A percentile compares a stretch with the other conserved stretches of the same genome.
Conservation (phyloP, 2,888 invertebrate genomes). For the Acanthosepion lycidas region DNA sequence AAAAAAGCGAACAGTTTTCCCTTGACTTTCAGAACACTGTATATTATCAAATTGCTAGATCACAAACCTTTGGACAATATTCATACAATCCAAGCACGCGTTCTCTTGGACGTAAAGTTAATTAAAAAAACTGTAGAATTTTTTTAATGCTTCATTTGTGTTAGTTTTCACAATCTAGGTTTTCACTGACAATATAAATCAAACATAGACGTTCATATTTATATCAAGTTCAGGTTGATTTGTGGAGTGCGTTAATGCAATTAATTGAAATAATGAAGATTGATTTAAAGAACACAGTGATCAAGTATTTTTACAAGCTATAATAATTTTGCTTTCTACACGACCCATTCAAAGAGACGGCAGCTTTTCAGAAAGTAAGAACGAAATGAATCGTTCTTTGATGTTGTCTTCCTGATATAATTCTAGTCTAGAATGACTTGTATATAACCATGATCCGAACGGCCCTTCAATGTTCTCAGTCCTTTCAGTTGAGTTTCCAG, state of each 20-base stretch:
- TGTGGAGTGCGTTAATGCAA: neutral
- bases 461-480: slow-evolving; percentile 52
- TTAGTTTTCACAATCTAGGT: neutral
- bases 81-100: too few species aligned
- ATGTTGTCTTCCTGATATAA: neutral
- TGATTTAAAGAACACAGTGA: neutral
- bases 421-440: neutral
- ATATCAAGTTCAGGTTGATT: too few species aligned
- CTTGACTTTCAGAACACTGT: too few species aligned
- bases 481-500: slow-evolving; percentile 24
- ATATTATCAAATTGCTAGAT: too few species aligned
- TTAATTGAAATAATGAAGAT: neutral
- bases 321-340: neutral
- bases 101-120: too few species aligned
- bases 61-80: too few species aligned
- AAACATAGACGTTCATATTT: neutral
- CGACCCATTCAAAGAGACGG: neutral
- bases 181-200: neutral
- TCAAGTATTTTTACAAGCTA: neutral
- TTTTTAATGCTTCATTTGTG: too few species aligned
- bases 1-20: too few species aligned
- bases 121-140: too few species aligned
- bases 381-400: neutral
- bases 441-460: neutral
- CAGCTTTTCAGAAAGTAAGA: neutral